Evolutionary conservation across 2,113 vertebrate genomes (phyloP), one percentile per base, ranked within the genome.

Genomic region (Corapipo altera): DNA sequence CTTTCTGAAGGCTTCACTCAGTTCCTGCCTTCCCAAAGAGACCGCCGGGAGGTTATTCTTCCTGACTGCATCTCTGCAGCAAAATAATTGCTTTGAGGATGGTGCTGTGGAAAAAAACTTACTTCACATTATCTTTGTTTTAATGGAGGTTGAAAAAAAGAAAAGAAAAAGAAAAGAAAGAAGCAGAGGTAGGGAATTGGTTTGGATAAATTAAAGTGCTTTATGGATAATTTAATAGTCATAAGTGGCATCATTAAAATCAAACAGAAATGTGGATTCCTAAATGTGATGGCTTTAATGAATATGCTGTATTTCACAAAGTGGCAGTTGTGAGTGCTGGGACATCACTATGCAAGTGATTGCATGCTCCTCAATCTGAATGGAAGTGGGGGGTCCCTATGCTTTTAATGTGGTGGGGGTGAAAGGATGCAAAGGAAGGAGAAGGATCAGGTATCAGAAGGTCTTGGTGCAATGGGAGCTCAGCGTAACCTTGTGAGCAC

Each of bases 21-120:
- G 95, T 94, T 96, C 93, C 92, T 96, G 93, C 93, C 88, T 87
- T 78, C 92, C 90, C 67, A 89, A 78, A 81, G 79, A 92, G 91
- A 75, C 84, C 2, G 0, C 0, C 1, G 72, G 88, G 95, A 86
- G 48, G 80, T 95, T 92, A 78, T 96, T 96, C 88, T 86, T 96
- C 92, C 88, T 91, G 92, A 67, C 88, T 74, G 73, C 91, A 22
- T 96, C 88, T 90, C 91, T 93, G 72, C 64, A 23, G 67, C 67
- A 77, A 81, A 89, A 70, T 72, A 91, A 93, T 77, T 41, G 75
- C 79, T 35, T 80, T 61, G 76, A 87, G 83, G 88, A 92, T 58
- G 49, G 35, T 6, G 3, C 37, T 61, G 48, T 57, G 57, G 57
- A 88, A 88, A 86, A 90, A 21, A 30, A 49, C 16, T 83, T 69